Percentiles rank a stretch among this genome's conserved stretches.
These are phyloP conservation scores for Epicauta chinensis DNA, from an alignment of 1,140 invertebrate genomes.

Conservation along the genomic window DNA sequence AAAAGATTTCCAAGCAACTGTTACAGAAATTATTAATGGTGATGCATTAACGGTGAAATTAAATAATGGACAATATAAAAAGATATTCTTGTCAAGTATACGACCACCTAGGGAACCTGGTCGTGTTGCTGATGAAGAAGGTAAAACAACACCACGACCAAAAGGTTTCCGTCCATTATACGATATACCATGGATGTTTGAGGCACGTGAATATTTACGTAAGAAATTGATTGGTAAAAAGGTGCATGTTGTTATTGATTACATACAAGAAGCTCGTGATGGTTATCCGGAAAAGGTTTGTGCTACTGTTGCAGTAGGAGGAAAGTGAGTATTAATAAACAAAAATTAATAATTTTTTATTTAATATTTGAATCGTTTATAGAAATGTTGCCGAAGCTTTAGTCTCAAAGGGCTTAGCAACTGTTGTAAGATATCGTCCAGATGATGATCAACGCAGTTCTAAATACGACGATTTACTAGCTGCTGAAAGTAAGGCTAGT, in stretches of 20 bases:
- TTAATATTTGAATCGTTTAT: constrained; percentile 11
- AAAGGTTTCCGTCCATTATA: constrained; percentile 82
- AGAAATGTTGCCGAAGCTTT: constrained; percentile 94
- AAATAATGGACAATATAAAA: constrained; percentile 72
- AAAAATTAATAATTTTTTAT: not conserved
- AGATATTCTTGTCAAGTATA: constrained; percentile 94
- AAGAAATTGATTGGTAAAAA: constrained; percentile 96
- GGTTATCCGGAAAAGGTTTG: constrained; percentile 94
- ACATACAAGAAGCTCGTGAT: constrained; percentile 89
- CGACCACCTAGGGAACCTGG: constrained; percentile 75
- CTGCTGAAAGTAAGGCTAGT: constrained; percentile 87
- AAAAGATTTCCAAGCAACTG: constrained; percentile 78
- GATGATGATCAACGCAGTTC: constrained; percentile 95
- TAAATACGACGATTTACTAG: constrained; percentile 87
- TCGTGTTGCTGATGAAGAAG: constrained; percentile 50
- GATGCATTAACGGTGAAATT: constrained; percentile 86
- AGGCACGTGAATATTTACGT: constrained; percentile 93
- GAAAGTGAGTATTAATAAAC: constrained; percentile 56
- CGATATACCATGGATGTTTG: constrained; percentile 97
- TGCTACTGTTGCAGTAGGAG: constrained; percentile 81
- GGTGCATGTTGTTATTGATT: constrained; percentile 90
- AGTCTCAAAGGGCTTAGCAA: constrained; percentile 86
- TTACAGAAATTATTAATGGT: constrained; percentile 90
- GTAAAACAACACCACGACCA: constrained; percentile 53
- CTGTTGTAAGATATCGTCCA: constrained; percentile 86